Evolutionary conservation across 2,888 invertebrate genomes (phyloP).

Genomic region (Hirtodrosophila trivittata): DNA sequence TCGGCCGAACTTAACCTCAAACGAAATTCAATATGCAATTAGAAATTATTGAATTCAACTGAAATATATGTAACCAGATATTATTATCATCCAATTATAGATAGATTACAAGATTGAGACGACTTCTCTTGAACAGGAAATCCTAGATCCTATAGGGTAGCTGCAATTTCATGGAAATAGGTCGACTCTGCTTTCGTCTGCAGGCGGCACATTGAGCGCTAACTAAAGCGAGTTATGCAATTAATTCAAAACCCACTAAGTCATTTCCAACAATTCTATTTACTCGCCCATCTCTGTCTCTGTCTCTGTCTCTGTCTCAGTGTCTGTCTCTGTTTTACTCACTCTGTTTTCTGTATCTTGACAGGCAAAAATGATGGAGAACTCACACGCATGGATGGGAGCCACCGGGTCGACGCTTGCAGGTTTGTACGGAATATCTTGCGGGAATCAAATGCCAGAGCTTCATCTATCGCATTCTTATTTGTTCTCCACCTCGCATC

Average conservation of each 20-base stretch:
- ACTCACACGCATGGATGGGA: slow-evolving; percentile 96
- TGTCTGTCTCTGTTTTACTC: not conserved
- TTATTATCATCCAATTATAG: too few relatives aligned
- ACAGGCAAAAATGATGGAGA: slow-evolving; percentile 96
- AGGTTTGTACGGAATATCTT: slow-evolving; percentile 87
- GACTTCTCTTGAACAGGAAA: too few relatives aligned
- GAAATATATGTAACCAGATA: too few relatives aligned
- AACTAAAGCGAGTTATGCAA: slow-evolving; percentile 68
- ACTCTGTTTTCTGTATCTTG: slow-evolving; percentile 79
- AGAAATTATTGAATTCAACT: too few relatives aligned
- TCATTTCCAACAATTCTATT: slow-evolving; percentile 2
- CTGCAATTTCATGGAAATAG: slow-evolving; percentile 31
- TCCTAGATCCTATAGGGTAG: not conserved
- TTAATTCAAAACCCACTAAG: slow-evolving; percentile 54
- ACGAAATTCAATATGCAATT: too few relatives aligned
- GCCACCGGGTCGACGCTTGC: slow-evolving; percentile 93
- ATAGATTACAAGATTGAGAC: too few relatives aligned
- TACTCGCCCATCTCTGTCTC: not conserved
- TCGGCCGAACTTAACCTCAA: too few relatives aligned
- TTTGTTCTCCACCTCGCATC: too few relatives aligned
- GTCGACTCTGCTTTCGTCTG: slow-evolving; percentile 54
- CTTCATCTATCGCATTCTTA: slow-evolving; percentile 15
- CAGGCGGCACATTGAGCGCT: slow-evolving; percentile 60
- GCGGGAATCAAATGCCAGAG: slow-evolving; percentile 13
- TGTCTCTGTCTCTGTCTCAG: not conserved